Evolutionary conservation across 2,797 vertebrate genomes (phyloP).

Genomic region (Tangara arthus): DNA sequence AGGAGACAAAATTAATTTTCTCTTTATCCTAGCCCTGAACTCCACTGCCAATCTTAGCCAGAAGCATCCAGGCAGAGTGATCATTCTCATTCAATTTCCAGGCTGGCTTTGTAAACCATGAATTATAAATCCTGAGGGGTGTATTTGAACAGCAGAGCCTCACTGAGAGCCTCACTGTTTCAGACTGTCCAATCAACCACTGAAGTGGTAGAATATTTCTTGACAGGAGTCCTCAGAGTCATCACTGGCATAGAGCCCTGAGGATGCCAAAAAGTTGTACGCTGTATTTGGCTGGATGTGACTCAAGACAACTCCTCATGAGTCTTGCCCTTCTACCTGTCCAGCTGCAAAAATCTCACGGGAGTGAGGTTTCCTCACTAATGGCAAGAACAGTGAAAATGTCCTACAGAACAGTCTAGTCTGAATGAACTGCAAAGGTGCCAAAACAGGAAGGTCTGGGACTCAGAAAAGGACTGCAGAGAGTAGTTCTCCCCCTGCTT

Average conservation of each 20-base stretch:
- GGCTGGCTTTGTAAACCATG: neutral
- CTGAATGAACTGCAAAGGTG: neutral
- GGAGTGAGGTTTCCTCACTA: neutral
- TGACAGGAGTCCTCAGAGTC: neutral
- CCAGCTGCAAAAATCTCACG: neutral
- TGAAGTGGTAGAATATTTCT: neutral
- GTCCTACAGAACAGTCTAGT: neutral
- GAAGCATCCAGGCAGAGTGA: neutral
- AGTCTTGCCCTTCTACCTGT: neutral
- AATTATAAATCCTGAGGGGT: constrained; percentile 8
- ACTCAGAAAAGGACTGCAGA: neutral
- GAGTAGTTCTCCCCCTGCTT: neutral
- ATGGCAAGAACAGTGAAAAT: neutral
- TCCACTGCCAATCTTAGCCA: neutral
- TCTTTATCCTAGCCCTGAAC: neutral
- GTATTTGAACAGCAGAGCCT: neutral
- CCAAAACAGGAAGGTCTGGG: neutral
- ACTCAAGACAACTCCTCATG: neutral
- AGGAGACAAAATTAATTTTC: neutral
- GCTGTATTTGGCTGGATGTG: neutral
- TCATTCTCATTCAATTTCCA: neutral
- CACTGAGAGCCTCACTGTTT: neutral
- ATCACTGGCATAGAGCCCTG: neutral
- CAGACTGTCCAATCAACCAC: neutral
- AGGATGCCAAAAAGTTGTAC: neutral